Evolutionary conservation across 2,113 vertebrate species (phyloP), one percentile per base, ranked within the genome.

Genomic region (Chaenogobius annularis): DNA sequence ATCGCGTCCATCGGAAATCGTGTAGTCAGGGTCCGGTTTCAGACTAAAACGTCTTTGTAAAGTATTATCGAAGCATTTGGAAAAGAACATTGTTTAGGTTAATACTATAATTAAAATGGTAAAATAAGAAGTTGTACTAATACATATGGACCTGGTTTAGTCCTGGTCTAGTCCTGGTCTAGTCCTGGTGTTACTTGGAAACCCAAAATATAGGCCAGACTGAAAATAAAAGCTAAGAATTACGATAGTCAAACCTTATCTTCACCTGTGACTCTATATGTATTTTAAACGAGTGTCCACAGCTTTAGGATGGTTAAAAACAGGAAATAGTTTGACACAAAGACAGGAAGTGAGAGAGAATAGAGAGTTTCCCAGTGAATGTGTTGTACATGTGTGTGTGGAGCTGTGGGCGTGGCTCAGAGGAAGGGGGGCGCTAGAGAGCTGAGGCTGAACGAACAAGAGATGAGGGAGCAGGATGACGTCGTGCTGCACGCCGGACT

Each of bases 241-340:
- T 13, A 0, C 19, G 1, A n/a, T 15, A 14, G 47, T 48, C 1
- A 14, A 52, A 6, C 1, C 23, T 15, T 15, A 15, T 31, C n/a
- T 58, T 22, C 22, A 58, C 11, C 55, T 58, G n/a, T 6, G 12
- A 8, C 14, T 31, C 0, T 61, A 17, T 31, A 17, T 61, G 26
- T 35, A 9, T 61, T 35, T 35, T 9, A 17, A 31, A 58, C 5
- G 5, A 19, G 14, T 3, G 26, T 17, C 14, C 58, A 61, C 13
- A 7, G 58, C 3, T 35, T 61, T 3, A 23, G 22, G 55, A 61
- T 31, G 13, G 14, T 15, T 26, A 35, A 61, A 59, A 61, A 61
- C 58, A 61, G 58, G 58, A 61, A 61, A 35, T 61, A 17, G 58
- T 26, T 58, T 26, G 58, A 31, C 58, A 61, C 58, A 61, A 61